Evolutionary conservation across 2,797 vertebrate species (phyloP).

Genomic region (Hylomyscus alleni): DNA sequence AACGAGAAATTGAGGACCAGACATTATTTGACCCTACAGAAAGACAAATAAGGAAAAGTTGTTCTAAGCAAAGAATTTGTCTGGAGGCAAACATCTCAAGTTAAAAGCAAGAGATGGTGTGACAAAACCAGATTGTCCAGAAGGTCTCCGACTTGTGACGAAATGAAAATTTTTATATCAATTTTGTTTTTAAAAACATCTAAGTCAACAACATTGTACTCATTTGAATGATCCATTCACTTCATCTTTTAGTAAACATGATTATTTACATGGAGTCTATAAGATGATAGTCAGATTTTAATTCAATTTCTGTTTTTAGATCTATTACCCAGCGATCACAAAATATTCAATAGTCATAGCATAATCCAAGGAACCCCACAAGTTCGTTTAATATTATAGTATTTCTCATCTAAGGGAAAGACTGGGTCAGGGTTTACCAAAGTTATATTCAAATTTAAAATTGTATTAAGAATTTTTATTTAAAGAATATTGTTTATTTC

Average conservation of each 20-base stretch:
- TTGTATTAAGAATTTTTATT: not conserved
- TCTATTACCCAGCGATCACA: not conserved
- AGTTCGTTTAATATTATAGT: not conserved
- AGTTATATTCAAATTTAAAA: not conserved
- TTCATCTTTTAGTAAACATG: not conserved
- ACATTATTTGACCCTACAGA: not conserved
- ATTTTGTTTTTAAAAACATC: conserved; percentile 25
- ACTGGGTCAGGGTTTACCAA: not conserved
- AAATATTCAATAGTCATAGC: not conserved
- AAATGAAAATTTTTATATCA: not conserved
- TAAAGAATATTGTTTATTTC: not conserved
- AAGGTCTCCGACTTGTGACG: not conserved
- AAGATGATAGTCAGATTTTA: not conserved
- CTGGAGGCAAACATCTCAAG: not conserved
- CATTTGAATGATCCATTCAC: not conserved
- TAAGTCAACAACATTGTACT: not conserved
- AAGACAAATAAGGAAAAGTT: conserved; percentile 7
- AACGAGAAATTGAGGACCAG: not conserved
- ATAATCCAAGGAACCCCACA: not conserved
- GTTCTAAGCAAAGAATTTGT: not conserved
- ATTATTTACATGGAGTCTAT: not conserved
- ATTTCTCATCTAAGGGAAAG: not conserved
- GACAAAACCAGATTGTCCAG: not conserved
- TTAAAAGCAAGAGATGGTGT: not conserved
- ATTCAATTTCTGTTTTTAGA: not conserved